phyloP scores from a whole-genome alignment of 23 tunicate species.

The Oikopleura dioica region DNA sequence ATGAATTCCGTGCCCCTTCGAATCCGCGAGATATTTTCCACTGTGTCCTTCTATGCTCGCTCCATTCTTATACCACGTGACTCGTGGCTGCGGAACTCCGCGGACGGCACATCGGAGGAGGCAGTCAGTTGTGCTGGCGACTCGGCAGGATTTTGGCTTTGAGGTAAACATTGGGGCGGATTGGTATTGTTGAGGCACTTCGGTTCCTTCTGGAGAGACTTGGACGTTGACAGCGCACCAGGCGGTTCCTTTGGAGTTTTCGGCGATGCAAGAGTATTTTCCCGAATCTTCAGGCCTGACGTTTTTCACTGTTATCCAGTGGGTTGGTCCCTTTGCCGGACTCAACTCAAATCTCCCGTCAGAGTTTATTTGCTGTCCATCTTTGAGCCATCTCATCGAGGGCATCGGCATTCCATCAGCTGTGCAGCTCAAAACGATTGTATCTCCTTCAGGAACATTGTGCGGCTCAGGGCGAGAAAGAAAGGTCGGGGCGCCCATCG shows the following conservation, averaged over 20 bases:
- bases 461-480: background rate
- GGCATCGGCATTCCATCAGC: background rate
- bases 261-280: background rate
- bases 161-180: background rate
- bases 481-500: background rate
- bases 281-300: background rate
- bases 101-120: slow-evolving; percentile 8
- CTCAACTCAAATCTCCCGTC: too few species aligned
- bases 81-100: background rate
- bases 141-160: slow-evolving; percentile 2
- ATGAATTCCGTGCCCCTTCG: slow-evolving; percentile 8
- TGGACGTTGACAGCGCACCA: background rate
- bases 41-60: background rate
- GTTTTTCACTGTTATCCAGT: background rate
- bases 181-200: background rate
- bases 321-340: background rate
- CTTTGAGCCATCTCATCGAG: background rate
- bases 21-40: slow-evolving; percentile 3
- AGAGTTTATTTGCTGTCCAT: background rate
- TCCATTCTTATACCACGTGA: background rate
- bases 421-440: background rate
- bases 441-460: background rate
- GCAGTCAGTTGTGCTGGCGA: background rate
- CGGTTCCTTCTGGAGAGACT: background rate
- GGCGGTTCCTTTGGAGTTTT: background rate